Percentiles rank a stretch among this genome's conserved stretches.
Evolutionary conservation across 2,888 invertebrate species (phyloP).

Genomic region (Diplolepis rosae): DNA sequence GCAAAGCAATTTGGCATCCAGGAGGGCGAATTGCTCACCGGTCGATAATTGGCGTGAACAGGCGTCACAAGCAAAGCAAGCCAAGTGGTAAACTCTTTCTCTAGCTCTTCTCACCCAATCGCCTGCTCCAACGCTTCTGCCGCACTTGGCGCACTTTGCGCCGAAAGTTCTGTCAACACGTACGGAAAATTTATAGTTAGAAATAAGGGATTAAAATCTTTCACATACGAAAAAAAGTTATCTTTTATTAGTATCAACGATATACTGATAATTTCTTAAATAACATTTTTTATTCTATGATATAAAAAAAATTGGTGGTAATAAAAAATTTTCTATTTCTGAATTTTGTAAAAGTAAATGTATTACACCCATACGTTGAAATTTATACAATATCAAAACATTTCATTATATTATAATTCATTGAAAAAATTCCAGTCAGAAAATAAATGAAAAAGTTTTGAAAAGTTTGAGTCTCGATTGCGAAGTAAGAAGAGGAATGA

Average conservation of each 20-base stretch:
- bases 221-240: neutral
- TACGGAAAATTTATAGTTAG: too few species aligned
- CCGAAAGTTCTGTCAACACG: slow-evolving; percentile 89
- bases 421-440: neutral
- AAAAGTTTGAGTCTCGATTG: neutral
- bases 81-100: slow-evolving; percentile 96
- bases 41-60: slow-evolving; percentile 94
- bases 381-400: too few species aligned
- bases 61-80: slow-evolving; percentile 98
- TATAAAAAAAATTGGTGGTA: neutral
- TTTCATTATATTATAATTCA: neutral
- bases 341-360: neutral
- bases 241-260: neutral
- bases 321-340: neutral
- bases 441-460: neutral
- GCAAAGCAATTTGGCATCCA: slow-evolving; percentile 94
- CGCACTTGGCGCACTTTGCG: slow-evolving; percentile 96
- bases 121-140: slow-evolving; percentile 92
- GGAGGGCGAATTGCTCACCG: slow-evolving; percentile 97
- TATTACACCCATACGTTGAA: too few species aligned
- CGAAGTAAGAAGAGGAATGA: neutral
- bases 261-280: neutral
- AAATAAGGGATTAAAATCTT: too few species aligned
- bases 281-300: neutral
- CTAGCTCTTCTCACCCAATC: slow-evolving; percentile 98